These are phyloP conservation scores for Hoplostethus mediterraneus DNA, from an alignment of 2,797 vertebrate genomes.

Conservation along the genomic window DNA sequence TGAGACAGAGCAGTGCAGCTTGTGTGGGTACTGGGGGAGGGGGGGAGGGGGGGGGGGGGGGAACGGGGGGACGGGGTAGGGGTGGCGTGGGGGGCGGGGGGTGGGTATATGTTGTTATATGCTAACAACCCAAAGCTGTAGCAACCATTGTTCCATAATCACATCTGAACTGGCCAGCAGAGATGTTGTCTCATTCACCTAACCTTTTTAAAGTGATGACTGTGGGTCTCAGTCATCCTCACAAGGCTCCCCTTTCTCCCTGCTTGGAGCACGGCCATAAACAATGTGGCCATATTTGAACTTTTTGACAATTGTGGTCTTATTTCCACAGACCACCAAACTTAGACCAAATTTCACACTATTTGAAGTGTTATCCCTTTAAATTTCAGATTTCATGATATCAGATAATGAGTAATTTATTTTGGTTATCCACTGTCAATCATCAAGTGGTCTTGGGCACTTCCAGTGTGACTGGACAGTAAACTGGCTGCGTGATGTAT, in stretches of 20 bases:
- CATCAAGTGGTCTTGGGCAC: constrained; percentile 7
- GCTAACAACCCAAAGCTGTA: constrained; percentile 35
- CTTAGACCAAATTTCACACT: neutral
- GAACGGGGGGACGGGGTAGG: constrained; percentile 31
- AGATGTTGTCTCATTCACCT: constrained; percentile 52
- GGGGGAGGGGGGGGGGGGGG: constrained; percentile 54
- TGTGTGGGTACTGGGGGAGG: constrained; percentile 67
- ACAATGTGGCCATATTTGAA: constrained; percentile 15
- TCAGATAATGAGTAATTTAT: too few relatives aligned
- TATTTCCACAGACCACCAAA: neutral
- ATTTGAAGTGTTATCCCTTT: neutral
- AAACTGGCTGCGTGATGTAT: constrained; percentile 28
- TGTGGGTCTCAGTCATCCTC: constrained; percentile 15
- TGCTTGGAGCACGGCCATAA: constrained; percentile 8
- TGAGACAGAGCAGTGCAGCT: constrained; percentile 59
- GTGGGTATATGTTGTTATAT: constrained; percentile 23
- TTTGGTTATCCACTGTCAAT: constrained; percentile 15
- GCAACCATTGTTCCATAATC: constrained; percentile 53
- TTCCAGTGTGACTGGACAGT: constrained; percentile 23
- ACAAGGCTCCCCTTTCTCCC: constrained; percentile 38
- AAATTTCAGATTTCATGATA: constrained; percentile 11
- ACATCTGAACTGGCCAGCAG: constrained; percentile 35
- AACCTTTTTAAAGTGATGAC: constrained; percentile 38
- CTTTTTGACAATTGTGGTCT: constrained; percentile 1
- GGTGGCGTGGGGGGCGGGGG: constrained; percentile 12